These are phyloP conservation scores for Pristionchus mayeri DNA, from an alignment of 2,888 invertebrate species.

Conservation along the genomic window DNA sequence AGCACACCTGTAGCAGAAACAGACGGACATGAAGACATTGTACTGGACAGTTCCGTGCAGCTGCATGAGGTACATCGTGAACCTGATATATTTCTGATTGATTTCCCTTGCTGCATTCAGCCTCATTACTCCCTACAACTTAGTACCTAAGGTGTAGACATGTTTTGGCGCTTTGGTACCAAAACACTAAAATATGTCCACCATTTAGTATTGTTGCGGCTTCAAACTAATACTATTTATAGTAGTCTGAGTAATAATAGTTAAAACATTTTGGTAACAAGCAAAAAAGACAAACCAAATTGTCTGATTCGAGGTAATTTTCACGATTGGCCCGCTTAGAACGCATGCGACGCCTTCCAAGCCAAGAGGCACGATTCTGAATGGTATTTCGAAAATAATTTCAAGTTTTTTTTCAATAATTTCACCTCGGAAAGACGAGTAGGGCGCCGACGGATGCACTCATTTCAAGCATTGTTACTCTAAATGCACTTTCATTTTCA, in stretches of 20 bases:
- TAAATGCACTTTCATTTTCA: neutral
- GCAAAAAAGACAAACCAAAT: neutral
- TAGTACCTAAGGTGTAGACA: too few relatives aligned
- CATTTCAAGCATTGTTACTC: neutral
- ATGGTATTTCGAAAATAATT: neutral
- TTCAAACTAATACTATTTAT: too few relatives aligned
- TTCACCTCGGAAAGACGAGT: neutral
- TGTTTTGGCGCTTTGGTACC: too few relatives aligned
- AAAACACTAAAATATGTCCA: too few relatives aligned
- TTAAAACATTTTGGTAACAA: too few relatives aligned
- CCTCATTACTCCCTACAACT: too few relatives aligned
- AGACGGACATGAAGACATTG: conserved; percentile 5
- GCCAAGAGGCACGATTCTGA: neutral
- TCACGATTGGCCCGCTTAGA: neutral
- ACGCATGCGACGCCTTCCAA: neutral
- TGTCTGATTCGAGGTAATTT: neutral
- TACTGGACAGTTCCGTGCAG: neutral
- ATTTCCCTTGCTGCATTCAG: too few relatives aligned
- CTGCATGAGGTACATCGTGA: neutral
- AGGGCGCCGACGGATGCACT: neutral
- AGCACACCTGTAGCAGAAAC: conserved; percentile 7
- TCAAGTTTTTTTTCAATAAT: neutral
- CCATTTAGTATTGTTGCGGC: too few relatives aligned
- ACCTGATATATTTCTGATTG: neutral
- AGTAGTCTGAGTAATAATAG: too few relatives aligned